Base-by-base conservation (phyloP, 2,113 vertebrate genomes). In the Zosterops lateralis region DNA sequence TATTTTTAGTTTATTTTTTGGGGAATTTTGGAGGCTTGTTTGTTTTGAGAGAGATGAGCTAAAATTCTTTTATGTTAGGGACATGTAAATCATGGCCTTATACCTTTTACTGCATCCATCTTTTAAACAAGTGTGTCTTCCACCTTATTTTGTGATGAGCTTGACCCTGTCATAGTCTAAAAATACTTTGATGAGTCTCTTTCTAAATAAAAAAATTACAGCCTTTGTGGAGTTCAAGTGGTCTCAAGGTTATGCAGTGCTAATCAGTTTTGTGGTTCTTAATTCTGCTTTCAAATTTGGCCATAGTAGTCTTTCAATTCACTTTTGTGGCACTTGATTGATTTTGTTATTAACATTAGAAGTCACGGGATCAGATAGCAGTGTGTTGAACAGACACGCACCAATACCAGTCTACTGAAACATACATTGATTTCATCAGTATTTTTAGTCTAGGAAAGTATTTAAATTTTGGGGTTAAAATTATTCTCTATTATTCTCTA, bases 241-340 rank as follows among this genome's bases (percentile, higher is more conserved):
- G 19, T 54, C 84, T 79, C 54, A 82, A 85, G 61, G 81, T 91
- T 87, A 79, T 38, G 62, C 42, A 68, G 45, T 53, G 48, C 67
- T 95, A 94, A 95, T 92, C 71, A 87, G 66, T 54, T 92, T 82
- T 83, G 84, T 91, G 71, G 73, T 61, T 91, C 82, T 62, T 90
- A 91, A 89, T 91, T 87, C 45, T 90, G 0, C 89, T 94, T 94
- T 91, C 58, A 76, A 45, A 87, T 85, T 76, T 83, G 58, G 36
- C 42, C n/a, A 15, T 14, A 42, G 62, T 3, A 42, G 26, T 62
- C 68, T 89, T 85, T 79, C 68, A 54, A 62, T 89, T 92, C 58
- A 85, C 62, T 91, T 91, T 65, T 73, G 74, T 71, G 67, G 50
- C 58, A 62, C 36, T 93, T 87, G 89, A 92, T 92, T 89, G 84